These are phyloP conservation scores for Nomada fucata DNA, from an alignment of 2,888 invertebrate species.

Conservation along the genomic window DNA sequence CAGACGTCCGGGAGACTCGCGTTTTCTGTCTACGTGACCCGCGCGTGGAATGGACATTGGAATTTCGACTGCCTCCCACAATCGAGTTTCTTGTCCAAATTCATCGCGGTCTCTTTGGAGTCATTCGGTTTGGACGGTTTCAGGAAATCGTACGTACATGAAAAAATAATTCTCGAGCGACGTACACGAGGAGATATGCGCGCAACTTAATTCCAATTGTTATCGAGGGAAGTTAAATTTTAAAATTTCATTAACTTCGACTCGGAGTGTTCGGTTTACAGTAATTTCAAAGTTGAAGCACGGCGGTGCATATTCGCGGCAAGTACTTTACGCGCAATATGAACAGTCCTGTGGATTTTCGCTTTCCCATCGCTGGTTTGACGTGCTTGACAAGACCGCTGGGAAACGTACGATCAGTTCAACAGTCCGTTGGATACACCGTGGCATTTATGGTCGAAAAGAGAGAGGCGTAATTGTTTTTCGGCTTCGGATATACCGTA, in stretches of 20 bases:
- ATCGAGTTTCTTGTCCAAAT: background rate
- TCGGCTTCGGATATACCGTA: constrained; percentile 9
- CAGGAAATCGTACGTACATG: too few relatives aligned
- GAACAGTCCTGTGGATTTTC: constrained; percentile 34
- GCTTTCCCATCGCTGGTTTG: constrained; percentile 31
- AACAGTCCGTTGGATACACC: background rate
- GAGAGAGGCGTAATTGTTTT: constrained; percentile 38
- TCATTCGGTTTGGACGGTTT: background rate
- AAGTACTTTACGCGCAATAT: background rate
- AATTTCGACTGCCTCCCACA: background rate
- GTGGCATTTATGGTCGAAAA: constrained; percentile 29
- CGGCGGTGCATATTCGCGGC: background rate
- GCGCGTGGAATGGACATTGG: constrained; percentile 5
- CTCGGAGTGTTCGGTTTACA: too few relatives aligned
- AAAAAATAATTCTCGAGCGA: too few relatives aligned
- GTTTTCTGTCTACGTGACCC: constrained; percentile 2
- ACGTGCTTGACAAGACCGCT: constrained; percentile 1
- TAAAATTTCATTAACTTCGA: too few relatives aligned
- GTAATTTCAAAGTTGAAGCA: too few relatives aligned
- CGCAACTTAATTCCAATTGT: too few relatives aligned
- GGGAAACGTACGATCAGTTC: constrained; percentile 24
- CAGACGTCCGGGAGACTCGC: constrained; percentile 8
- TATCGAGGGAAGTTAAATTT: too few relatives aligned
- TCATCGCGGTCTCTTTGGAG: background rate
- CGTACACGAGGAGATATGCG: too few relatives aligned